Percentiles rank a stretch among this genome's conserved stretches.
These are phyloP conservation scores for Sorex fumeus DNA, from an alignment of 2,113 vertebrate species.

Conservation along the genomic window DNA sequence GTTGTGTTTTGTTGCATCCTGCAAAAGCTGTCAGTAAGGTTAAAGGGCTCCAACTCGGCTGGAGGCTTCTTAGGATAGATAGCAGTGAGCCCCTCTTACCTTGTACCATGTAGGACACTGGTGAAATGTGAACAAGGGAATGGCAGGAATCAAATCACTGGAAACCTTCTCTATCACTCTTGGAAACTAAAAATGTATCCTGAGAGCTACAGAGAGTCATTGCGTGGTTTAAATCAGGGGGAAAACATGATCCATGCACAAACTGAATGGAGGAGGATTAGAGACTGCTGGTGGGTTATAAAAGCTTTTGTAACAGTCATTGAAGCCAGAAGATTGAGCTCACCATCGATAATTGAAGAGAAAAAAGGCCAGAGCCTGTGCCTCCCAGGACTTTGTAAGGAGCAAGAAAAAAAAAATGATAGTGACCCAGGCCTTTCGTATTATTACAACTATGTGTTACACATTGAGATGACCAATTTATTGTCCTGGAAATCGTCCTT, in stretches of 20 bases:
- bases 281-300: background rate
- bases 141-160: background rate
- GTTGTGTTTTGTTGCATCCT: background rate
- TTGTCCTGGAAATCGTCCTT: background rate
- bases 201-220: background rate
- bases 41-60: background rate
- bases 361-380: background rate
- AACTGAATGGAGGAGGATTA: background rate
- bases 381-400: background rate
- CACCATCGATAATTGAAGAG: background rate
- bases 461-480: background rate
- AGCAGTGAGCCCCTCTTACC: background rate
- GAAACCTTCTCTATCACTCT: background rate
- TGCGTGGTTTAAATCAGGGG: background rate
- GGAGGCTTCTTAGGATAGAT: background rate
- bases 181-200: background rate
- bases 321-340: background rate
- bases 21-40: background rate
- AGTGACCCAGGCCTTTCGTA: background rate
- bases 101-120: background rate
- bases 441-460: background rate
- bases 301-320: background rate
- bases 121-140: background rate
- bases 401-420: background rate
- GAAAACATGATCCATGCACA: background rate